Conservation (phyloP, 2,113 vertebrate species). For the Siphamia tubifer region DNA sequence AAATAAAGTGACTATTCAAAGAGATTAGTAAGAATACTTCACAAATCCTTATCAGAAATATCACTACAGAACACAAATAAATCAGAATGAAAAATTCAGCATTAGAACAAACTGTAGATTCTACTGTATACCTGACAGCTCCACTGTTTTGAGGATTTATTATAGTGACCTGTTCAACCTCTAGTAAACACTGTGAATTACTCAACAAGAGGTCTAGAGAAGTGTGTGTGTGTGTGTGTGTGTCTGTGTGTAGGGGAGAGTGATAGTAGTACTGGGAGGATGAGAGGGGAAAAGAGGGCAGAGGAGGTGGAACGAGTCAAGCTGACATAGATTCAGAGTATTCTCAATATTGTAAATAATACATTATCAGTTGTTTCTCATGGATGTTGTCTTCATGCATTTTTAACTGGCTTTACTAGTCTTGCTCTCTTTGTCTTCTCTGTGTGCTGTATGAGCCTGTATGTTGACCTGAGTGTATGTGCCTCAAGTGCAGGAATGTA, state of each 20-base stretch:
- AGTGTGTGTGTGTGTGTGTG: not conserved
- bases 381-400: constrained; percentile 69
- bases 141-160: not conserved
- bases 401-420: constrained; percentile 65
- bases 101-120: no score
- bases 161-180: constrained; percentile 14
- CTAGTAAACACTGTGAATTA: constrained; percentile 14
- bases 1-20: not conserved
- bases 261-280: not conserved
- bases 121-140: not conserved
- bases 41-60: not conserved
- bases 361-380: constrained; percentile 45
- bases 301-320: constrained; percentile 33
- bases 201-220: not conserved
- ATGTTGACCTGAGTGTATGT: not conserved
- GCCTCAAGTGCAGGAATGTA: not conserved
- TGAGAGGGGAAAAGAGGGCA: not conserved
- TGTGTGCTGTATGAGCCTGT: not conserved
- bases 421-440: not conserved
- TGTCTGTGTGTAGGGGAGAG: no score
- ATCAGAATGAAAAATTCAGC: no score
- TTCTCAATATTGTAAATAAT: constrained; percentile 66
- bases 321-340: constrained; percentile 44
- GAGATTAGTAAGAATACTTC: not conserved
- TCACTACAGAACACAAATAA: no score